These are phyloP conservation scores for Carlito syrichta DNA, from an alignment of 2,113 vertebrate genomes.

Conservation along the genomic window DNA sequence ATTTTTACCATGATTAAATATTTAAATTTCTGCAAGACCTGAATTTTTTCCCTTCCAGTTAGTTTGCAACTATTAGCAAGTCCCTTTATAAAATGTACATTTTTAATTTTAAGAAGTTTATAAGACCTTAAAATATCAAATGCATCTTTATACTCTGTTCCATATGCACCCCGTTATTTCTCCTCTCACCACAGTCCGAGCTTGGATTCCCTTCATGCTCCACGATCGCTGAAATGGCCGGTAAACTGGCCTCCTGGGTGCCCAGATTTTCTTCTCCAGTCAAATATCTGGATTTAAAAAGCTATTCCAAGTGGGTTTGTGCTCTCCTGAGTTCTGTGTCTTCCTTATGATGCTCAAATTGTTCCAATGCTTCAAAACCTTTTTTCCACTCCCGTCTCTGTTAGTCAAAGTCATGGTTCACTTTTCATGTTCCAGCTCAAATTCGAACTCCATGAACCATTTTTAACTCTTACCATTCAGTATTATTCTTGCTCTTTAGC, in stretches of 20 bases:
- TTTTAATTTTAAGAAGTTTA: not conserved
- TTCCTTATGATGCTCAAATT: not conserved
- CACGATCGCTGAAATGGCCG: not conserved
- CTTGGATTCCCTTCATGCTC: not conserved
- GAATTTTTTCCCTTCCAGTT: not conserved
- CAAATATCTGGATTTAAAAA: not conserved
- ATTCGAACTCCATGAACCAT: not conserved
- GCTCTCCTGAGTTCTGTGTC: not conserved
- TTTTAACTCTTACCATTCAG: not conserved
- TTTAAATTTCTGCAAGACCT: not conserved
- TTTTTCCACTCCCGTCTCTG: not conserved
- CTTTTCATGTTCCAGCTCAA: not conserved
- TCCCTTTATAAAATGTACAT: not conserved
- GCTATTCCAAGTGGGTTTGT: not conserved
- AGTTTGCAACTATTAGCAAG: not conserved
- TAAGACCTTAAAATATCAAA: slow-evolving; percentile 27
- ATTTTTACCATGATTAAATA: not conserved
- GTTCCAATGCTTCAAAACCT: not conserved
- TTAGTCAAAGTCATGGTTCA: not conserved
- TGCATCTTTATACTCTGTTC: not conserved
- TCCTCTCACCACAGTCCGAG: not conserved
- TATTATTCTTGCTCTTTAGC: not conserved
- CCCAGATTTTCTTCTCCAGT: not conserved
- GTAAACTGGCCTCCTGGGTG: not conserved
- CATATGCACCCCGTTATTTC: not conserved